Evolutionary conservation across 2,113 vertebrate genomes (phyloP), one percentile per base, ranked within the genome.

Genomic region (Mohoua ochrocephala): DNA sequence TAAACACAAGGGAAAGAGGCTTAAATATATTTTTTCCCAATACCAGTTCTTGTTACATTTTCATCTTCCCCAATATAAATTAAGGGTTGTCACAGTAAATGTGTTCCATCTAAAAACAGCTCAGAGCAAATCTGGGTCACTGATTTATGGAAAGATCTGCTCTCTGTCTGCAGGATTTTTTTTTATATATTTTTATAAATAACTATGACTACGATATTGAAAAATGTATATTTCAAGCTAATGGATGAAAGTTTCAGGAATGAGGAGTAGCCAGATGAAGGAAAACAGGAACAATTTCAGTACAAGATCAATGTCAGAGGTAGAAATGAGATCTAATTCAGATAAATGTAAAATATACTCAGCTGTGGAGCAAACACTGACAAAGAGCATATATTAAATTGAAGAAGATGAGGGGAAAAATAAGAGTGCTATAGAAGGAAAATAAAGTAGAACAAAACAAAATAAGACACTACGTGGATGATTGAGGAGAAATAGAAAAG

Each of bases 121-220:
- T 93, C 87, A 68, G 28, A 94, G 31, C 42, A 88, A 90, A 95
- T 84, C 71, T 93, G 64, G 87, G 82, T 67, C 88, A 37, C 42
- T 59, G 91, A 84, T 91, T 81, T 86, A n/a, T 87, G 45, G 77
- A 26, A 83, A 82, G 61, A 92, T 91, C 86, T 82, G 65, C 59
- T 91, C 56, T 74, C 53, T 84, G 20, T 87, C 78, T 93, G 45
- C 37, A 50, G 23, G 28, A 7, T 2, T 77, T 11, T 73, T 92
- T 95, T 65, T 42, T 41, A n/a, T 41, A n/a, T 93, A 47, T 73
- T 79, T 87, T 80, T 89, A 89, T 93, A 89, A 89, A 87, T 79
- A 96, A 33, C 53, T 42, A 10, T 24, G 49, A 80, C 39, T 65
- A n/a, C 1, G 11, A 13, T 84, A 53, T 54, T 85, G 84, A 91